Evolutionary conservation across 2,113 vertebrate genomes (phyloP).

Genomic region (Heliornis fulica): DNA sequence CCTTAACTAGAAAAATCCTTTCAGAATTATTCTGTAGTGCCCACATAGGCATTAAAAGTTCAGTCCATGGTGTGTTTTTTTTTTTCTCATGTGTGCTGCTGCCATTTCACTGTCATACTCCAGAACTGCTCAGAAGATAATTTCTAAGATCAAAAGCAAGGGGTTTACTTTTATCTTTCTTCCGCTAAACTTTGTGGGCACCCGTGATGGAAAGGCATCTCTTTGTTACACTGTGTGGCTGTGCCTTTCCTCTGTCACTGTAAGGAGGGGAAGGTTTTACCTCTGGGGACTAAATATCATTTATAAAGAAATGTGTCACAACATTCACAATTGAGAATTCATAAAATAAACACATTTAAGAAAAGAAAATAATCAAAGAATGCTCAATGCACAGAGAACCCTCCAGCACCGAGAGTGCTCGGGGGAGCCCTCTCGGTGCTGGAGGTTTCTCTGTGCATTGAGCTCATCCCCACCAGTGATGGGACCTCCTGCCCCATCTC

Average conservation of each 20-base stretch:
- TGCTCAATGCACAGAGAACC: not conserved
- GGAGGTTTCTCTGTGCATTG: no score
- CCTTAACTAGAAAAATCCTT: not conserved
- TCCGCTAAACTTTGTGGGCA: not conserved
- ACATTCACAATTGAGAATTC: not conserved
- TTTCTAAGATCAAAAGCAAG: not conserved
- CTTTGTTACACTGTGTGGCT: accelerated
- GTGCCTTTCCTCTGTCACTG: not conserved
- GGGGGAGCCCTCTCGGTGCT: no score
- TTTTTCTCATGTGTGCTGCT: not conserved
- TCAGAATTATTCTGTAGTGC: not conserved
- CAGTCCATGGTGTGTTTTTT: not conserved
- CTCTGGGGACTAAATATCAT: not conserved
- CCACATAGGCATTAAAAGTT: not conserved
- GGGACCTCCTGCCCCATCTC: not conserved
- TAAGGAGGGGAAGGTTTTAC: not conserved
- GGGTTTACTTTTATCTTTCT: not conserved
- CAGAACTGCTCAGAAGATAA: not conserved
- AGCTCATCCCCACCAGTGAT: accelerated
- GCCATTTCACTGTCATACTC: not conserved
- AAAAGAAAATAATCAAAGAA: not conserved
- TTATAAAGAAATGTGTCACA: not conserved
- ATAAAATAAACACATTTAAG: not conserved
- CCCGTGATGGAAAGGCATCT: not conserved
- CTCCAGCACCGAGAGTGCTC: not conserved